Conservation (phyloP, 64 coral and sea anemone species). For the Catalaphyllia jardinei region DNA sequence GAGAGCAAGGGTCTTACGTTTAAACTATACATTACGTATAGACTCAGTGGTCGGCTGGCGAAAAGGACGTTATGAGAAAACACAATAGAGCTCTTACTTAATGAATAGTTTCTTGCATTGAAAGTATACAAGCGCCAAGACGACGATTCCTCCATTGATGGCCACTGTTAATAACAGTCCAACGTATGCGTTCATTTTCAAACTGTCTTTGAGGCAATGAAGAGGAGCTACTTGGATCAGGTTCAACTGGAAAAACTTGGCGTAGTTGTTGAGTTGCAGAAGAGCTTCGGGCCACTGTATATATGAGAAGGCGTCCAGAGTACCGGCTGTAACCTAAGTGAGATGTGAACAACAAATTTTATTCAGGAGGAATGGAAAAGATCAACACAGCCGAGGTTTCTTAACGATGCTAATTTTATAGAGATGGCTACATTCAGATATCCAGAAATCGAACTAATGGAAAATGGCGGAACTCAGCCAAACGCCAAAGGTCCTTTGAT, state of each 20-base stretch:
- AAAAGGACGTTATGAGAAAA: not conserved
- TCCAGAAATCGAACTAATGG: too few relatives aligned
- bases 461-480: too few relatives aligned
- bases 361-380: not conserved
- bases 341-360: not conserved
- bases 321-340: constrained; percentile 75
- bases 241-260: constrained; percentile 80
- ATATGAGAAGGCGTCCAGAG: constrained; percentile 80
- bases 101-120: constrained; percentile 27
- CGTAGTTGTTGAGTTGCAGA: constrained; percentile 71
- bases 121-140: constrained; percentile 61
- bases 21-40: too few relatives aligned
- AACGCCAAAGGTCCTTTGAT: too few relatives aligned
- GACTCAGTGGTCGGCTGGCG: too few relatives aligned
- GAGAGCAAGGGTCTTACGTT: too few relatives aligned
- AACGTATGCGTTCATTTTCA: constrained; percentile 76
- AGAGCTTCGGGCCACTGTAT: constrained; percentile 84
- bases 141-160: constrained; percentile 27
- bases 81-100: constrained; percentile 8
- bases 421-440: too few relatives aligned
- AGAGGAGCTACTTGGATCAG: constrained; percentile 80
- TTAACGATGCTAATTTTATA: too few relatives aligned
- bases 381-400: too few relatives aligned
- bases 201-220: constrained; percentile 61
- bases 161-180: constrained; percentile 49